These are phyloP conservation scores for Gerris lacustris DNA, from an alignment of 2,888 invertebrate species.

Conservation along the genomic window DNA sequence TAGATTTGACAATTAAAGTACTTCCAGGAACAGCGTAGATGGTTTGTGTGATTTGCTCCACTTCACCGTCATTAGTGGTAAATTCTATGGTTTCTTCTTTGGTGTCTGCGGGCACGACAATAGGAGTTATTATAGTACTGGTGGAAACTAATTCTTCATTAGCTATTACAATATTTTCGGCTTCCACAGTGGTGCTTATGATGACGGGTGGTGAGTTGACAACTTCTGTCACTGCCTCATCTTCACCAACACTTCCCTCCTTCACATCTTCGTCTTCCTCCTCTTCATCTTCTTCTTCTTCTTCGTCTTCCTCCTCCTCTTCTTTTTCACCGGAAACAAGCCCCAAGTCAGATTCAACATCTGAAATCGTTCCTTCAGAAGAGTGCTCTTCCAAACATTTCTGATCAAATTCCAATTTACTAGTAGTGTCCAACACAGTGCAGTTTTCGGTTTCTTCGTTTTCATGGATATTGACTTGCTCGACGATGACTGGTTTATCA, in stretches of 20 bases:
- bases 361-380: constrained; percentile 11
- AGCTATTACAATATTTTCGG: not conserved
- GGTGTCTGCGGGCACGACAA: not conserved
- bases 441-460: not conserved
- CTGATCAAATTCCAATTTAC: constrained; percentile 12
- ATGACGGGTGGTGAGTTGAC: not conserved
- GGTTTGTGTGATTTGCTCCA: not conserved
- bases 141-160: not conserved
- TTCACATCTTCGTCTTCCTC: constrained; percentile 10
- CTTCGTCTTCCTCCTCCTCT: constrained; percentile 2
- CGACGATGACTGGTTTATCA: not conserved
- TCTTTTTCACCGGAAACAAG: constrained; percentile 17
- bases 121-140: not conserved
- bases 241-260: constrained; percentile 11
- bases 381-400: constrained; percentile 13
- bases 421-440: constrained; percentile 10
- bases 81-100: not conserved
- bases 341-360: constrained; percentile 19
- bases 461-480: not conserved
- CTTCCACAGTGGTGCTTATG: not conserved
- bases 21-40: not conserved
- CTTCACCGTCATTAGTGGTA: not conserved
- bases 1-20: not conserved
- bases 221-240: not conserved
- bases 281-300: constrained; percentile 11